Percentiles rank a stretch among this genome's conserved stretches.
Conservation (phyloP, 2,113 vertebrate genomes). For the Myxocyprinus asiaticus region DNA sequence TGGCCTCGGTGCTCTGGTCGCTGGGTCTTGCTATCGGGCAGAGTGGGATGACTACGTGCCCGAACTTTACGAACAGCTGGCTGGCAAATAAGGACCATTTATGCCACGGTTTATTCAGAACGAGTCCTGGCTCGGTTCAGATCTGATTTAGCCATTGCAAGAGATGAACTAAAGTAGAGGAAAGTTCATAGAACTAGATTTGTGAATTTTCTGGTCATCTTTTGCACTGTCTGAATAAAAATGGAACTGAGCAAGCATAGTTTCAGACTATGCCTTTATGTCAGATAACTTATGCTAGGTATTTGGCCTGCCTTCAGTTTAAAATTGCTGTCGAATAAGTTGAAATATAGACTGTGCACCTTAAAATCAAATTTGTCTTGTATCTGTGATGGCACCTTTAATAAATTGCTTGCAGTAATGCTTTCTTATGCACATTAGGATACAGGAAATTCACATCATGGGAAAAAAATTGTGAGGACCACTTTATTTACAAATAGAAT, state of each 20-base stretch:
- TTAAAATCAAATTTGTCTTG: background rate
- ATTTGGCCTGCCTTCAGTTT: background rate
- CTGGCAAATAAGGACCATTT: conserved; percentile 77
- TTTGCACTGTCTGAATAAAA: background rate
- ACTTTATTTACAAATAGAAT: conserved; percentile 99
- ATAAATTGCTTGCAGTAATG: background rate
- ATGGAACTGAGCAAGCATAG: background rate
- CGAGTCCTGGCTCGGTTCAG: background rate
- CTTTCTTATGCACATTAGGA: background rate
- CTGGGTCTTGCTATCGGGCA: conserved; percentile 91
- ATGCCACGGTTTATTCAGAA: background rate
- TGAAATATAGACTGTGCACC: background rate
- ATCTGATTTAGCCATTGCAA: background rate
- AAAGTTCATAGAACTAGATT: too few species aligned
- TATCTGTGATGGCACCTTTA: background rate
- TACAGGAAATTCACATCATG: background rate
- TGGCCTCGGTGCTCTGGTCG: conserved; percentile 77
- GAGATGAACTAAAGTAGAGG: background rate
- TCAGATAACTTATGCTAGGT: background rate
- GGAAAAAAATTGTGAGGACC: conserved; percentile 81
- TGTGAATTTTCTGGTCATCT: background rate
- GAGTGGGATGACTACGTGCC: conserved; percentile 96
- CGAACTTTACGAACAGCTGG: conserved; percentile 90
- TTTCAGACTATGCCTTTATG: background rate
- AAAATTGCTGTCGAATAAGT: background rate